Evolutionary conservation across 2,888 invertebrate species (phyloP), one percentile per base, ranked within the genome.

Genomic region (Artemia sinica): DNA sequence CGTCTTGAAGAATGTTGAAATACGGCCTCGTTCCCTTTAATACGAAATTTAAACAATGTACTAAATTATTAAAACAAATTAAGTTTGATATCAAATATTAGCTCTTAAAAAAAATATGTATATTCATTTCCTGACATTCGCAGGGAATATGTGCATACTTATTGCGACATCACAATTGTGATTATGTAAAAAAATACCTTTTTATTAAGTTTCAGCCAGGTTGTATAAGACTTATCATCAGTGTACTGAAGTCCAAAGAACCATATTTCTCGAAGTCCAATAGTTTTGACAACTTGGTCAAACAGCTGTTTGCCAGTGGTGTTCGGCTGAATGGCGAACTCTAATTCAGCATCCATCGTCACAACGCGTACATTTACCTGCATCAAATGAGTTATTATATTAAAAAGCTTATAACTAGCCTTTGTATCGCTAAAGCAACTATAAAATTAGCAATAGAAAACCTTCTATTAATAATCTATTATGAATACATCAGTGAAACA

Each of bases 301-400:
- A 98, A 98, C 72, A 98, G 86, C 81, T 98, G 97, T 81, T 97
- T 98, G 78, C 98, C 98, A 75, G 97, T 96, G 76, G 98, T 98
- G 78, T 91, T 94, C 80, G 91, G 91, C 86, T 97, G 97, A 86
- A 98, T 98, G 81, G 96, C 94, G 85, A 99, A 99, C 86, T 98
- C 97, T 87, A 98, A 85, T 85, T 98, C 98, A 81, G 98, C 97
- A 84, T 99, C 98, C 96, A 98, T 97, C 79, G 97, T 97, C 81
- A 94, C 96, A 84, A 98, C 98, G 81, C 97, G 90, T 79, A 98
- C 97, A 85, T 97, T 97, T 85, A 97, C 91, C 91, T 92, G 81
- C 3, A 81, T 41, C 50, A 14, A 50, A 65, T 63, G 8, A 79
- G 73, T 41, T 41, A 2, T 41, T 41, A 41, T 41, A 41, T 41